Base-by-base conservation (phyloP, 37 sponge, comb jelly and placozoan genomes). In the Ianthella basta region DNA sequence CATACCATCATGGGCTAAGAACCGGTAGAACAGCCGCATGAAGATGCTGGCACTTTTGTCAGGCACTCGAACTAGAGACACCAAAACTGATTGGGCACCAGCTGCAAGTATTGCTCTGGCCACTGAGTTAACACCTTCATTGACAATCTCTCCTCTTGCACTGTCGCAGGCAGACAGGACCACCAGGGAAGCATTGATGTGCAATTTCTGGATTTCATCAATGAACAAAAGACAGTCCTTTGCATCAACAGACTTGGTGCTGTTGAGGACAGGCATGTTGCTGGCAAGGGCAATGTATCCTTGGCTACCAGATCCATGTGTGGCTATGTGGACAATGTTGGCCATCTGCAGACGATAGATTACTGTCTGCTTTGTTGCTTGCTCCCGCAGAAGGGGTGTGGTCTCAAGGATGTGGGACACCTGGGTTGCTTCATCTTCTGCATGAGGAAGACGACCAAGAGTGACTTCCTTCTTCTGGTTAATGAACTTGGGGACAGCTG, bases 21-120 rank as follows among this genome's bases (percentile, higher is more conserved):
- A 89, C 35, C 84, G 90, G 73, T 95, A 95, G 75, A 95, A 91
- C 61, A 84, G 87, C 75, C 72, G 69, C 95, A 92, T 91, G 85
- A 95, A 92, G 54, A 86, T 64, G 35, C 57, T 27, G 20, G 95
- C 92, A 82, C 83, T 80, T 55, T 92, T 81, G 73, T 95, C 95
- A 5, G 92, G 92, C 16, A 92, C 90, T 33, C 86, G 78, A 88
- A 90, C 89, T 18, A 92, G 83, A 38, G 90, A 79, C 21, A 92
- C 89, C 56, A 95, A 60, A 12, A 95, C 92, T 37, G 90, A 61
- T 55, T 87, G 86, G 24, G 95, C 90, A 39, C 95, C 95, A 23
- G 95, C 92, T 1, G 86, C 60, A 25, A 95, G 82, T 64, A 95
- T 92, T 16, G 92, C 88, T 40, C 92, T 72, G 25, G 90, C 90